phyloP scores from a whole-genome alignment of 2,797 vertebrate species.

The Spea hammondii region DNA sequence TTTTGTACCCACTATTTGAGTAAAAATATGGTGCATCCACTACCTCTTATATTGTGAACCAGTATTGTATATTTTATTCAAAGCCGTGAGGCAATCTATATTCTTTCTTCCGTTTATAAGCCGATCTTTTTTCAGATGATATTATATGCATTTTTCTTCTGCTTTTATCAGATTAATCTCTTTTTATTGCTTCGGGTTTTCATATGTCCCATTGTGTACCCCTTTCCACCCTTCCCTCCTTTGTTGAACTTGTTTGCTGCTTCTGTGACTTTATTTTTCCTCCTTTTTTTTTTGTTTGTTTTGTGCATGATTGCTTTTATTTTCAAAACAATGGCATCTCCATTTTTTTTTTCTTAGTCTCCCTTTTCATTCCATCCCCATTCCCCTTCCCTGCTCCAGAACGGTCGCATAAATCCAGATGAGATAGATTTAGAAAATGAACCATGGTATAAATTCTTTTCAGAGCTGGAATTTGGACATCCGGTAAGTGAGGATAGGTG shows the following conservation, averaged over 20 bases:
- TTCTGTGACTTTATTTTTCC: constrained; percentile 26
- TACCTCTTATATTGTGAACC: no score
- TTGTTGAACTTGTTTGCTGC: background rate
- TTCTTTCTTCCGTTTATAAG: no score
- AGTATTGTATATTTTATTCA: no score
- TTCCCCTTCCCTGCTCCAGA: constrained; percentile 83
- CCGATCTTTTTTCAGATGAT: no score
- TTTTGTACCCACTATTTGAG: no score
- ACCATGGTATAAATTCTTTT: constrained; percentile 99
- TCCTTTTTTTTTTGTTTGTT: constrained; percentile 20
- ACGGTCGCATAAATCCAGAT: constrained; percentile 84
- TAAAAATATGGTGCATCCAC: no score
- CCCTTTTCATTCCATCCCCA: constrained; percentile 73
- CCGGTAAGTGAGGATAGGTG: constrained; percentile 90
- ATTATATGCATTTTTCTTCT: no score
- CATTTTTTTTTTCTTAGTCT: constrained; percentile 66
- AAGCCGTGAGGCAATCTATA: no score
- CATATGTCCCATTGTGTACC: background rate
- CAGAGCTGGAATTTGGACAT: constrained; percentile 98
- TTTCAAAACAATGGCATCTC: constrained; percentile 58
- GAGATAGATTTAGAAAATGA: constrained; percentile 99
- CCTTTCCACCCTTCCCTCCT: background rate
- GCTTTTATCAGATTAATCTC: no score
- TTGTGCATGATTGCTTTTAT: constrained; percentile 53
- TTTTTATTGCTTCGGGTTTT: no score